Evolutionary conservation across 2,797 vertebrate species (phyloP), one percentile per base, ranked within the genome.

Genomic region (Pogonophryne albipinna): DNA sequence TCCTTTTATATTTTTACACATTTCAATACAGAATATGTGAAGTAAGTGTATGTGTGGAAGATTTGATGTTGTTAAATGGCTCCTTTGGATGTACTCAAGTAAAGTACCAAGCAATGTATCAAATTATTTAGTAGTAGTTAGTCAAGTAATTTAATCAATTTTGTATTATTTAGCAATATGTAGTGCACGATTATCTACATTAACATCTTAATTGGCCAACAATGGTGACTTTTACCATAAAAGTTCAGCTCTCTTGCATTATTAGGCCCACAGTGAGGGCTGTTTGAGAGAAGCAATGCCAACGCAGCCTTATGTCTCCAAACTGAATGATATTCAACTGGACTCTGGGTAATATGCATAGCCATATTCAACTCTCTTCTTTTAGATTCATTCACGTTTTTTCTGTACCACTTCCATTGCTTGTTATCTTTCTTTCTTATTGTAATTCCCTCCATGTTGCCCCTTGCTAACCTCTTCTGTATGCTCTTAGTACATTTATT

Each of bases 271-370:
- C 58, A 78, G 44, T 52, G 45, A 19, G 71, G 61, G 49, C 62
- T 66, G 51, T 44, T 27, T 27, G 23, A 27, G 23, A 27, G 23
- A 27, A 27, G 23, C 23, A 27, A 27, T 49, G 80, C 88, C 87
- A 90, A 23, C 76, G 57, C 71, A 70, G 79, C 73, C 72, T 77
- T 82, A 83, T 87, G 85, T 78, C 82, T 88, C 77, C 85, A 80
- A 82, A 82, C 76, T 87, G 87, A 92, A 83, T 79, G 74, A 75
- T 66, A 68, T 88, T 85, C 89, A 92, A 83, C 80, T 84, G 85
- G 80, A 88, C 85, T 76, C 88, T 67, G 47, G 87, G 75, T 70
- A 81, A 82, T 85, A 80, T 2, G 16, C 72, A 55, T 47, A 84
- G 87, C 86, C 84, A 90, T 68, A 62, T 77, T 78, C 79, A 60